phyloP scores from a whole-genome alignment of 2,888 invertebrate species.

The Dascillus cervinus region DNA sequence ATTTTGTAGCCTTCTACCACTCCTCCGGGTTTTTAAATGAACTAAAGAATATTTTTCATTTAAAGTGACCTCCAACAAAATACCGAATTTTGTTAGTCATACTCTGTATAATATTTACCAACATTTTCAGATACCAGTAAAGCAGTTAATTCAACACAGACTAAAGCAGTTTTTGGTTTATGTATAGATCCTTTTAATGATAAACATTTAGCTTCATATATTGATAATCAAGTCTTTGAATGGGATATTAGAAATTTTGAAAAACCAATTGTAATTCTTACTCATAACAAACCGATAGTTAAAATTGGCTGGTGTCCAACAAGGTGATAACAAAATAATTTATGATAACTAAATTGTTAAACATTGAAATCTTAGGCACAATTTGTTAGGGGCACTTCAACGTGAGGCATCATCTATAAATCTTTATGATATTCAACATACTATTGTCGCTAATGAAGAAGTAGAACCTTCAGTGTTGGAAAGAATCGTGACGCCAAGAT shows the following conservation, averaged over 20 bases:
- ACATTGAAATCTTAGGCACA: slow-evolving; percentile 46
- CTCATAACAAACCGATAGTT: slow-evolving; percentile 59
- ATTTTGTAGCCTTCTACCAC: no score
- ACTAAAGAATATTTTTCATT: no score
- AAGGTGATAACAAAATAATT: slow-evolving; percentile 43
- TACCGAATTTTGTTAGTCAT: not conserved
- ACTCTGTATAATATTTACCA: slow-evolving; percentile 1
- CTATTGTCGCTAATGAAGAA: slow-evolving; percentile 58
- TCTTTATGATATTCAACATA: slow-evolving; percentile 79
- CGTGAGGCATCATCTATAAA: slow-evolving; percentile 70
- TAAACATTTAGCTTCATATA: slow-evolving; percentile 75
- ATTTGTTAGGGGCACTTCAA: slow-evolving; percentile 73
- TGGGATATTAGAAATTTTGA: slow-evolving; percentile 88
- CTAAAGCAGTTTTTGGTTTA: slow-evolving; percentile 79
- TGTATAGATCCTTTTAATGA: slow-evolving; percentile 71
- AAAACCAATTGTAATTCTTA: slow-evolving; percentile 69
- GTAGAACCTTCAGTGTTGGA: slow-evolving; percentile 71
- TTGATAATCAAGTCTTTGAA: slow-evolving; percentile 71
- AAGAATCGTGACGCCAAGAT: slow-evolving; percentile 51
- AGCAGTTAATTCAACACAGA: slow-evolving; percentile 57
- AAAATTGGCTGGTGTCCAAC: slow-evolving; percentile 88
- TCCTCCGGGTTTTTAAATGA: no score
- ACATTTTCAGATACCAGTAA: slow-evolving; percentile 59
- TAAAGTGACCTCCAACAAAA: no score
- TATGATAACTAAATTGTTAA: not conserved